These are phyloP conservation scores for Chrysocyon brachyurus DNA, from an alignment of 2,797 vertebrate species.

Conservation along the genomic window DNA sequence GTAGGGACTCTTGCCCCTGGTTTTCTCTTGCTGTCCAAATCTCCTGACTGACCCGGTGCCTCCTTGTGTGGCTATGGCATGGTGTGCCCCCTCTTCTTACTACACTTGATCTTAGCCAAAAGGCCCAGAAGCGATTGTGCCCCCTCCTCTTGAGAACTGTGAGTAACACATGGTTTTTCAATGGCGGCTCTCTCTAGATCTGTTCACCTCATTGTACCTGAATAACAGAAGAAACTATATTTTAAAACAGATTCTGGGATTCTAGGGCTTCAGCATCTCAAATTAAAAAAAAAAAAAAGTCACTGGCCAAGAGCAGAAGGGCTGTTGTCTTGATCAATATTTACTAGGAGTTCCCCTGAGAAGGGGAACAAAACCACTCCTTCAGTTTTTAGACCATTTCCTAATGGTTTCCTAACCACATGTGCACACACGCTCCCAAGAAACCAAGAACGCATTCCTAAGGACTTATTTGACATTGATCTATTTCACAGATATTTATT, in stretches of 20 bases:
- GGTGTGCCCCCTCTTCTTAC: background rate
- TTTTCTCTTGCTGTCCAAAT: background rate
- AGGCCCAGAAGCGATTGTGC: too few relatives aligned
- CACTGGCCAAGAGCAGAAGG: background rate
- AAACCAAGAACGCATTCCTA: background rate
- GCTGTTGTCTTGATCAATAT: background rate
- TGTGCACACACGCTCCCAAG: background rate
- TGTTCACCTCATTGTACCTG: background rate
- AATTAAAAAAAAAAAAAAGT: background rate
- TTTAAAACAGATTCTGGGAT: background rate
- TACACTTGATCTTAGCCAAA: too few relatives aligned
- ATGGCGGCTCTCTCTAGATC: background rate
- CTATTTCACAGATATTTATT: background rate
- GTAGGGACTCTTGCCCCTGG: too few relatives aligned
- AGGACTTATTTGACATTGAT: background rate
- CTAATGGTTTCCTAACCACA: background rate
- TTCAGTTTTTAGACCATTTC: background rate
- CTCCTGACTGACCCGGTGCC: background rate
- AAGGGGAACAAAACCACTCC: background rate
- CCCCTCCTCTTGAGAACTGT: background rate
- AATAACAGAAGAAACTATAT: background rate
- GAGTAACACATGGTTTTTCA: background rate
- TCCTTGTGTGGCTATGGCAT: fast-evolving
- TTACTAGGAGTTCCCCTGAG: background rate
- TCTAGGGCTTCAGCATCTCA: background rate